Percentiles rank a stretch among this genome's conserved stretches.
These are phyloP conservation scores for Chaetorhynchus papuensis DNA, from an alignment of 2,113 vertebrate genomes.

Conservation along the genomic window DNA sequence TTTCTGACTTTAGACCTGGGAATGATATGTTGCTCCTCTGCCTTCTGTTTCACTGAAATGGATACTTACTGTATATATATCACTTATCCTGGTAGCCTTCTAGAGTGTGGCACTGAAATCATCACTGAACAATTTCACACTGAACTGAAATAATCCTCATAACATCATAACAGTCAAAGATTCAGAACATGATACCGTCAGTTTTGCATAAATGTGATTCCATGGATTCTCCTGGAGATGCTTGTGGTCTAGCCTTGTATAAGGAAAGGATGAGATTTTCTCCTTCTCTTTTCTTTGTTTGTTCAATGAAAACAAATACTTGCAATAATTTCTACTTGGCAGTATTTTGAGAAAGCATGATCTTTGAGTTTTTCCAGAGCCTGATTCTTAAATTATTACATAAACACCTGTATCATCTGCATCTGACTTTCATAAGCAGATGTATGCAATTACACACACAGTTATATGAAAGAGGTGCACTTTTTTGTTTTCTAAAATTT, in stretches of 20 bases:
- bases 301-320: not conserved
- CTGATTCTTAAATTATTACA: not conserved
- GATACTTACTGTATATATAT: not conserved
- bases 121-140: constrained; percentile 1
- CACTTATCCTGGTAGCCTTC: not conserved
- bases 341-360: not conserved
- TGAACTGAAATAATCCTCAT: not conserved
- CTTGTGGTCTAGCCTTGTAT: not conserved
- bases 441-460: not conserved
- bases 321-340: not conserved
- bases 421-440: not conserved
- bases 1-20: not conserved
- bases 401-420: not conserved
- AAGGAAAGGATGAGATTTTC: not conserved
- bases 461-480: not conserved
- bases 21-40: not conserved
- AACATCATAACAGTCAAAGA: not conserved
- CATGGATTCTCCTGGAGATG: not conserved
- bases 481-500: not conserved
- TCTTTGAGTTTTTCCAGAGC: not conserved
- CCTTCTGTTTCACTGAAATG: not conserved
- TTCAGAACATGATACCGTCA: not conserved
- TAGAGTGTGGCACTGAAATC: not conserved
- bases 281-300: not conserved
- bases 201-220: not conserved